Base-by-base conservation (phyloP, 2,888 invertebrate genomes). In the Zhuqinia jingwanae region DNA sequence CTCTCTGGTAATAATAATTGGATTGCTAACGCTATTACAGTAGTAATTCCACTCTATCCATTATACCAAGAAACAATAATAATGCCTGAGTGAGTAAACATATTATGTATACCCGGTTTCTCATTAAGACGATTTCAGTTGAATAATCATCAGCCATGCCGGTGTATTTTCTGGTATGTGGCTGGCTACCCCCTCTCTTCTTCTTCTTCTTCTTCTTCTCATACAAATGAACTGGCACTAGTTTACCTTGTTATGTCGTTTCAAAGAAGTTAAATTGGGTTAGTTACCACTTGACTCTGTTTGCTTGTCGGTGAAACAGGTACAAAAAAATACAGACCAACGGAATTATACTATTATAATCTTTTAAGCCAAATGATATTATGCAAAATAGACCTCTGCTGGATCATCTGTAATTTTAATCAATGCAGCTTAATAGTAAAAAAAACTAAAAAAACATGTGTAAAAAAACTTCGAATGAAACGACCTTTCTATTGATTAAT, bases 351-450 rank as follows among this genome's bases (percentile, higher is more conserved):
- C 27, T 68, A n/a, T n/a, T n/a, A n/a, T n/a, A n/a, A n/a, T n/a
- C 45, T 68, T 13, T 11, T 22, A n/a, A 42, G 42, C 68, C 25
- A 68, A 68, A 68, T 68, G 68, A 42, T 68, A n/a, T n/a, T n/a
- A 68, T 68, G 68, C 68, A 68, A 68, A 68, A 68, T n/a, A n/a
- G 42, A 68, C 42, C 68, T n/a, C n/a, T n/a, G n/a, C n/a, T 42
- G 68, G 68, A 68, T 45, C 45, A 42, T 45, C 11, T 42, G 20
- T 68, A 68, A 68, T 68, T 68, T 42, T 45, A 68, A 45, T 45
- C 45, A 68, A 45, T 22, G 42, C 68, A 45, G 45, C 45, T 68
- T 15, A 68, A 45, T 68, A 68, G 22, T 36, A 36, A 47, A 70
- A 45, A 25, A 47, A 25, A 45, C 47, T n/a, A n/a, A n/a, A n/a